These are phyloP conservation scores for Meloidogyne chitwoodi DNA, from an alignment of 1,140 invertebrate species.

Conservation along the genomic window DNA sequence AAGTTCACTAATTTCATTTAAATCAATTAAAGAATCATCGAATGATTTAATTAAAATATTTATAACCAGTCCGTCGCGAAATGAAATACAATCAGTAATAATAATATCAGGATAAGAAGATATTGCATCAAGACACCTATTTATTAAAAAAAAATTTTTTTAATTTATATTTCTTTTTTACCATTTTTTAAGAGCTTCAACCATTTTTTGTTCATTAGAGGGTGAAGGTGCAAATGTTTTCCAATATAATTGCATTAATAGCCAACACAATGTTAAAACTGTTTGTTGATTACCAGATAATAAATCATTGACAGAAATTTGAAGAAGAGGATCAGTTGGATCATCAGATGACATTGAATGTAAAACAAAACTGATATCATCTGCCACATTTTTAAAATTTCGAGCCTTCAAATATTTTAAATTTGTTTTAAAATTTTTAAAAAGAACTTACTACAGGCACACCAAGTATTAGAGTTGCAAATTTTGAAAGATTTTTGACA, in stretches of 20 bases:
- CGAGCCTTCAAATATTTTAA: slow-evolving; percentile 17
- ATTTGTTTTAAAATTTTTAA: background rate
- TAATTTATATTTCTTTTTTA: background rate
- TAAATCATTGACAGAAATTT: slow-evolving; percentile 40
- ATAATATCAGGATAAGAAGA: slow-evolving; percentile 40
- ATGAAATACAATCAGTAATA: slow-evolving; percentile 56
- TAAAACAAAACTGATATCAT: slow-evolving; percentile 44
- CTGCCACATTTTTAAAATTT: slow-evolving; percentile 27
- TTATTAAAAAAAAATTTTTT: no score
- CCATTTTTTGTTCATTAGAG: slow-evolving; percentile 38
- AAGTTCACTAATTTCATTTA: slow-evolving; percentile 43
- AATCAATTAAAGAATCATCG: slow-evolving; percentile 46
- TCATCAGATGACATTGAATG: slow-evolving; percentile 28
- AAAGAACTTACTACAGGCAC: slow-evolving; percentile 34
- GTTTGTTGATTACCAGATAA: slow-evolving; percentile 40
- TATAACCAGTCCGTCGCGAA: slow-evolving; percentile 52
- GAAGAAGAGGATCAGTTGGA: slow-evolving; percentile 39
- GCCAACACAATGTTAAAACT: slow-evolving; percentile 39
- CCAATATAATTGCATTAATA: slow-evolving; percentile 51
- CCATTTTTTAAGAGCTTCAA: slow-evolving; percentile 53
- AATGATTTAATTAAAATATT: slow-evolving; percentile 52
- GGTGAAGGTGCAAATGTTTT: slow-evolving; percentile 42
- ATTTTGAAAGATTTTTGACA: slow-evolving; percentile 42
- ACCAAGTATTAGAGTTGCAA: slow-evolving; percentile 48
- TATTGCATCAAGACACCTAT: slow-evolving; percentile 53